phyloP scores from a whole-genome alignment of 2,113 vertebrate genomes.

The Ceyx melanurus region DNA sequence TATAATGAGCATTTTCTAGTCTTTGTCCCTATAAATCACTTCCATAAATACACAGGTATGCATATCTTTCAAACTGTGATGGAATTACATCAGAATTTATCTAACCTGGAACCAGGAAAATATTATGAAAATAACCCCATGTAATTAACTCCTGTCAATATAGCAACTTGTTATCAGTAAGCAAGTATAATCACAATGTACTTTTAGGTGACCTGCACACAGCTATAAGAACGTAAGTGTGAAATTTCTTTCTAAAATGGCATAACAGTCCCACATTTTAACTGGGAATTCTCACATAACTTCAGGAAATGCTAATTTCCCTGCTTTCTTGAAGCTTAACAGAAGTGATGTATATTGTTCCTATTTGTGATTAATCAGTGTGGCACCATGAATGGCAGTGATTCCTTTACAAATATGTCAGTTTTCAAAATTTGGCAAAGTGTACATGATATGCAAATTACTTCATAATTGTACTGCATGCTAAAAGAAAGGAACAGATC shows the following conservation, averaged over 20 bases:
- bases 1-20: background rate
- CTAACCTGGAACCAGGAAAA: background rate
- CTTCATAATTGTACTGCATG: conserved; percentile 48
- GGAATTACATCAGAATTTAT: background rate
- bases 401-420: conserved; percentile 57
- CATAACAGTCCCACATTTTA: conserved; percentile 36
- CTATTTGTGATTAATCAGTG: conserved; percentile 73
- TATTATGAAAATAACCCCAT: background rate
- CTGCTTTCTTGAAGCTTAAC: conserved; percentile 68
- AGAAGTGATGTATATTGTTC: conserved; percentile 63
- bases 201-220: background rate
- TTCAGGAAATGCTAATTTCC: conserved; percentile 72
- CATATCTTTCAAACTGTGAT: background rate
- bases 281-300: conserved; percentile 60
- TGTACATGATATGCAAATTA: conserved; percentile 59
- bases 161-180: background rate
- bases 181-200: background rate
- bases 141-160: background rate
- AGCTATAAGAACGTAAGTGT: background rate
- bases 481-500: conserved; percentile 51
- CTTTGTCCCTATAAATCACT: background rate
- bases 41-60: background rate
- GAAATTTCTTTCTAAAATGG: conserved; percentile 9
- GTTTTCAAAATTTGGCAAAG: conserved; percentile 75
- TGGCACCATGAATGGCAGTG: conserved; percentile 23